phyloP scores from a whole-genome alignment of 2,113 vertebrate genomes.

The Platysternon megacephalum region DNA sequence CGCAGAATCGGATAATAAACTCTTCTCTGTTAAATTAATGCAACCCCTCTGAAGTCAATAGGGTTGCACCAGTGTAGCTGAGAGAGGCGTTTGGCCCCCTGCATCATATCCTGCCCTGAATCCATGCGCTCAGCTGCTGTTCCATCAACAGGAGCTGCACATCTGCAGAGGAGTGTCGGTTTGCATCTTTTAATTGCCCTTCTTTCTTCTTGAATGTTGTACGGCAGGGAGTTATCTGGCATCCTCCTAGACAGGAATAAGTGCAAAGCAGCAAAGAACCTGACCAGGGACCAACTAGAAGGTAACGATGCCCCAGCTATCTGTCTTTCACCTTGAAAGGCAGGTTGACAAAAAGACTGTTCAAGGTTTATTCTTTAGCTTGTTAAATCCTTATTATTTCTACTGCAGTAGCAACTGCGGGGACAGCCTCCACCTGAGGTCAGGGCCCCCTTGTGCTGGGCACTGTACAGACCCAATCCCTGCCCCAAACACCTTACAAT shows the following conservation, averaged over 20 bases:
- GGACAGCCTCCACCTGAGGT: background rate
- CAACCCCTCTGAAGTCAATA: background rate
- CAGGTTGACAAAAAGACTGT: background rate
- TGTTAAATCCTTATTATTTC: background rate
- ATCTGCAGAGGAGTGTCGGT: background rate
- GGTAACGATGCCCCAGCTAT: background rate
- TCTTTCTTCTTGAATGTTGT: background rate
- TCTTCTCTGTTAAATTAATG: background rate
- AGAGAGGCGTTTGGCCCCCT: background rate
- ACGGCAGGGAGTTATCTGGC: background rate
- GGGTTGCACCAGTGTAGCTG: background rate
- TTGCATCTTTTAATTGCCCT: background rate
- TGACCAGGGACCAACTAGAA: constrained; percentile 3
- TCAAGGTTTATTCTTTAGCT: background rate
- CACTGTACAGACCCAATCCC: background rate
- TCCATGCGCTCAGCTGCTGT: background rate
- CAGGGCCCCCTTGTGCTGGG: background rate
- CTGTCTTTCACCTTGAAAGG: background rate
- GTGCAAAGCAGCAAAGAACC: background rate
- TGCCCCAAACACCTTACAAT: background rate
- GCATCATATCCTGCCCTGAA: background rate
- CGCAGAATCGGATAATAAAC: background rate
- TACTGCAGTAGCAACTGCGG: background rate
- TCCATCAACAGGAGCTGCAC: background rate
- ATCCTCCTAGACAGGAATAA: background rate